Percentiles rank a stretch among this genome's conserved stretches.
Evolutionary conservation across 2,113 vertebrate species (phyloP).

Genomic region (Oncorhynchus nerka): DNA sequence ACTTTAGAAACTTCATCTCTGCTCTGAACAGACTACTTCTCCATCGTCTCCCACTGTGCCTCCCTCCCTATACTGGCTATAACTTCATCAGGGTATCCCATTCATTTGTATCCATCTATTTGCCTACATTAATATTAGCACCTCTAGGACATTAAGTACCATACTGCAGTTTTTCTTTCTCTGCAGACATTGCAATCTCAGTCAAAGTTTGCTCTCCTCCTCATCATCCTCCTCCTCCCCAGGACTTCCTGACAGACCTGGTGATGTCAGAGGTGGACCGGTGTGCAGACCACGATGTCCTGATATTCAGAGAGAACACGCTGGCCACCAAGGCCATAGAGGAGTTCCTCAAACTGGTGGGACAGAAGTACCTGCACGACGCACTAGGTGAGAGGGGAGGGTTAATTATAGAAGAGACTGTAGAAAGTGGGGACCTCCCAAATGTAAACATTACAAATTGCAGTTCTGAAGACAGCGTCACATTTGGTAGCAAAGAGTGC

Average conservation of each 20-base stretch:
- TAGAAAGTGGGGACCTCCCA: too few species aligned
- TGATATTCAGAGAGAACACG: conserved; percentile 98
- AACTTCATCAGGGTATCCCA: too few species aligned
- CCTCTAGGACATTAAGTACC: background rate
- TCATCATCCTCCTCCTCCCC: conserved; percentile 3
- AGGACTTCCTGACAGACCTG: conserved; percentile 96
- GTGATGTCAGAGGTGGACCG: conserved; percentile 97
- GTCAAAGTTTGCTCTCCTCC: conserved; percentile 1
- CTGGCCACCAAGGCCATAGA: conserved; percentile 96
- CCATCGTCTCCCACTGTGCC: too few species aligned
- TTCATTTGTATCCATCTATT: too few species aligned
- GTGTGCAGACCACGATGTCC: conserved; percentile 91
- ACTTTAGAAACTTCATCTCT: background rate
- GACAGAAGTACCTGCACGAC: conserved; percentile 94
- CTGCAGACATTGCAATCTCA: background rate
- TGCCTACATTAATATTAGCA: too few species aligned
- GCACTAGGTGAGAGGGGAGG: conserved; percentile 82
- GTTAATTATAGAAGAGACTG: too few species aligned
- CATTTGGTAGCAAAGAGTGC: too few species aligned
- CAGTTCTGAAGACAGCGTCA: too few species aligned
- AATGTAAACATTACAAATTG: too few species aligned
- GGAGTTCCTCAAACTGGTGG: conserved; percentile 94
- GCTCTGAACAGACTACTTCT: background rate
- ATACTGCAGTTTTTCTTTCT: background rate
- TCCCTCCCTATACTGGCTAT: too few species aligned